Conservation (phyloP, 2,113 vertebrate species). For the Notechis scutatus region DNA sequence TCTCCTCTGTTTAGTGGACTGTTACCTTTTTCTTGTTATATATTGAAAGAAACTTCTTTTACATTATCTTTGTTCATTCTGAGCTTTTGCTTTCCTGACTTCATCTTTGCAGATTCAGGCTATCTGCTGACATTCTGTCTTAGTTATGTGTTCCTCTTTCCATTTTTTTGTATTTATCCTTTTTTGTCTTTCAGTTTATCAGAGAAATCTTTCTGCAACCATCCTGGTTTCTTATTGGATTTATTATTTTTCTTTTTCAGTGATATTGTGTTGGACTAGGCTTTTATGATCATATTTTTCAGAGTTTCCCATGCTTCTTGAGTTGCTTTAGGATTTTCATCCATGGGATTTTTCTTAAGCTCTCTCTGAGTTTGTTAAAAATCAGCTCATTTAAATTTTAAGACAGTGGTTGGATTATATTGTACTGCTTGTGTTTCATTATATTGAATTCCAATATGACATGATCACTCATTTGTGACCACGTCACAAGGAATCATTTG, state of each 20-base stretch:
- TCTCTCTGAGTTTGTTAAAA: not conserved
- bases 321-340: not conserved
- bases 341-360: not conserved
- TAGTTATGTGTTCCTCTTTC: not conserved
- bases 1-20: not conserved
- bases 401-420: not conserved
- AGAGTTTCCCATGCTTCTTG: not conserved
- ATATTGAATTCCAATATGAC: not conserved
- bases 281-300: not conserved
- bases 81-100: not conserved
- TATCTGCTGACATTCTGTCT: not conserved
- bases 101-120: not conserved
- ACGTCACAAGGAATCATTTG: not conserved
- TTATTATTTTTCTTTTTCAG: not conserved
- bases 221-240: not conserved
- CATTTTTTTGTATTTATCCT: not conserved
- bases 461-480: not conserved
- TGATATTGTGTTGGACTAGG: not conserved
- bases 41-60: not conserved
- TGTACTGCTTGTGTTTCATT: not conserved
- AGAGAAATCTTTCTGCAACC: not conserved
- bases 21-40: not conserved
- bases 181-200: not conserved
- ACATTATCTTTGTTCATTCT: not conserved
- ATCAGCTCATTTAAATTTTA: not conserved